These are phyloP conservation scores for Solenodon paradoxus DNA, from an alignment of 2,113 vertebrate genomes.

Conservation along the genomic window DNA sequence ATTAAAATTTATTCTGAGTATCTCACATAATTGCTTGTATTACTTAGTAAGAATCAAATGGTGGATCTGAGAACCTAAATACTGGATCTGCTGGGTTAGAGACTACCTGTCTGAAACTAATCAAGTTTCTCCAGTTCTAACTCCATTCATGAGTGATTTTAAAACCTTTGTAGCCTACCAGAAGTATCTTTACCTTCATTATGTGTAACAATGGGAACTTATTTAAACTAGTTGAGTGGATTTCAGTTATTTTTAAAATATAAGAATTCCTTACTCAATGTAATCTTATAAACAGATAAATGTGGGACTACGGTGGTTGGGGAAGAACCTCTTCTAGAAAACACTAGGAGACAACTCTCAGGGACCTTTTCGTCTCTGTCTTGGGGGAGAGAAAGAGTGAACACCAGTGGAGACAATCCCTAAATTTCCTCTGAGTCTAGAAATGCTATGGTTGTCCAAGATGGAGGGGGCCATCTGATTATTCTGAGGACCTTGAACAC, in stretches of 20 bases:
- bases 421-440: neutral
- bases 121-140: neutral
- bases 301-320: too few species aligned
- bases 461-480: neutral
- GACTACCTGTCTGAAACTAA: neutral
- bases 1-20: slow-evolving; percentile 1
- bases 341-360: neutral
- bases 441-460: neutral
- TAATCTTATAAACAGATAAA: neutral
- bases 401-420: neutral
- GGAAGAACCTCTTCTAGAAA: neutral
- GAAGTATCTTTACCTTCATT: neutral
- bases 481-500: neutral
- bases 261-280: neutral
- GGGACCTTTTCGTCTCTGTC: too few species aligned
- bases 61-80: neutral
- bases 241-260: neutral
- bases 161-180: neutral
- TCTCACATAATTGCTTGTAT: neutral
- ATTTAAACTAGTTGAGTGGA: neutral
- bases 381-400: neutral
- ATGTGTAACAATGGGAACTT: neutral
- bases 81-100: neutral
- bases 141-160: neutral
- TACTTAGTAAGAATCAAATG: neutral